Conservation (phyloP, 2,113 vertebrate species). For the Pygoscelis adeliae region DNA sequence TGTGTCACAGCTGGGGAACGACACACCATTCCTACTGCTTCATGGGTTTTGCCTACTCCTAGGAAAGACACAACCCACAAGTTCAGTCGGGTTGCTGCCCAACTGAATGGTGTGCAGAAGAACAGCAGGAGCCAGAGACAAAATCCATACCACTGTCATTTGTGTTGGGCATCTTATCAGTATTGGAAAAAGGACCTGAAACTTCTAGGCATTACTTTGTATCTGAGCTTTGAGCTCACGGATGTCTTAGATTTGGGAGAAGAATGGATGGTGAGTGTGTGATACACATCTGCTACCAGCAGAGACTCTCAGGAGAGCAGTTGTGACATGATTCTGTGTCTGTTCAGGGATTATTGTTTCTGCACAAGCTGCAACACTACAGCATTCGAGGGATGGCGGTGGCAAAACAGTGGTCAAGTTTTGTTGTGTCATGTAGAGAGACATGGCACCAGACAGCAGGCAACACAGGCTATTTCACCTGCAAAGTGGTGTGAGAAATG, state of each 20-base stretch:
- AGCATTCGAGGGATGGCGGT: neutral
- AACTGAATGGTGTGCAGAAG: neutral
- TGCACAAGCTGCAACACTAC: neutral
- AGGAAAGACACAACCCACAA: neutral
- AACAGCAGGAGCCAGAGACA: neutral
- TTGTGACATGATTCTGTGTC: rapidly evolving
- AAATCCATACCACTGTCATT: neutral
- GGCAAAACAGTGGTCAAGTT: neutral
- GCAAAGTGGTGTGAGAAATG: neutral
- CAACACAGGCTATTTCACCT: neutral
- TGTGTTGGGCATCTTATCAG: neutral
- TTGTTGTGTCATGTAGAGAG: neutral
- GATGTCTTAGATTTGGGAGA: neutral
- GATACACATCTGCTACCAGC: neutral
- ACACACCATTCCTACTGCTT: neutral
- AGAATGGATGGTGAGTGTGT: neutral
- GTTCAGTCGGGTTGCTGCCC: neutral
- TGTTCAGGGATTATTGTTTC: neutral
- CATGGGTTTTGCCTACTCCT: neutral
- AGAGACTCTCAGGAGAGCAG: neutral
- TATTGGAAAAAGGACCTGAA: neutral
- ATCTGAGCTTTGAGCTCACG: neutral
- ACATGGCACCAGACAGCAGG: rapidly evolving
- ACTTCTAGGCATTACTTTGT: neutral
- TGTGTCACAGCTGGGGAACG: neutral